A percentile compares a stretch with the other conserved stretches of the same genome.
Evolutionary conservation across 2,113 vertebrate species (phyloP).

Genomic region (rabbit (Oryctolagus cuniculus)): mOryCun1.1 NC_091434.1:69001501-69002000

Average conservation of each 20-base stretch:
- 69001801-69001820: background rate
- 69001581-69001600: background rate
- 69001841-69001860: background rate
- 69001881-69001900: slow-evolving; percentile 12
- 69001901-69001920: slow-evolving; percentile 13
- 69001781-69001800: background rate
- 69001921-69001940: slow-evolving; percentile 34
- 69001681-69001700: slow-evolving; percentile 14
- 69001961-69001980: background rate
- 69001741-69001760: slow-evolving; percentile 26
- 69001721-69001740: background rate
- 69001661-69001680: slow-evolving; percentile 16
- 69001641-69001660: slow-evolving; percentile 48
- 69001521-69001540: background rate
- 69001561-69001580: background rate
- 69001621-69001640: slow-evolving; percentile 61
- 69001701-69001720: background rate
- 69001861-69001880: slow-evolving; percentile 11
- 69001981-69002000: background rate
- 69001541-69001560: background rate
- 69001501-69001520: background rate
- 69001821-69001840: slow-evolving; percentile 1
- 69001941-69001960: background rate
- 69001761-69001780: background rate
- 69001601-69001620: background rate